Base-by-base conservation (phyloP, 2,797 vertebrate species). In the Syndactyla subalaris region DNA sequence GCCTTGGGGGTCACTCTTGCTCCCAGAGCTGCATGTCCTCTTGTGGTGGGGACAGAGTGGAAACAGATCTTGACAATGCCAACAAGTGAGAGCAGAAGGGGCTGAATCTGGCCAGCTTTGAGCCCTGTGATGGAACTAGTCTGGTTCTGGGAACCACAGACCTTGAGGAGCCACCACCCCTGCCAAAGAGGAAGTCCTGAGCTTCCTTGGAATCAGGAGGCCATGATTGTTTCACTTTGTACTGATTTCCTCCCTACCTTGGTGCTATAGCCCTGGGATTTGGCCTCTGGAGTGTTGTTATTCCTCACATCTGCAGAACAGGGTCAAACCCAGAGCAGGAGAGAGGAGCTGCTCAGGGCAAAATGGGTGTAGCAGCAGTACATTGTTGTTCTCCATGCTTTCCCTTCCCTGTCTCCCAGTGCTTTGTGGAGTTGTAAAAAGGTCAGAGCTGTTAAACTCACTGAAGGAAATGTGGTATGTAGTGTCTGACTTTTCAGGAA, bases 401-500 rank as follows among this genome's bases (percentile, higher is more conserved):
- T 74, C 24, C 49, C 14, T 70, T 75, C 45, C 32, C 20, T 59
- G 27, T 49, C 19, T 88, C 34, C 61, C 59, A 48, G 13, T 2
- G 14, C 36, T 54, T 39, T 57, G 41, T 39, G 48, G 61, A 63
- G 30, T 36, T 29, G 45, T 59, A 88, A 83, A 88, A 83, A 88
- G 61, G 67, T 82, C 58, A 68, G 79, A 91, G 79, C 76, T 52
- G 75, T 74, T 75, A n/a, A 91, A 65, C 15, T 63, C 49, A 46
- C 48, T 2, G 0, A 58, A 78, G 57, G 55, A 80, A 89, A 54
- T 29, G 13, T 3, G 1, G n/a, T n/a, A 14, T 10, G 16, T 15
- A 26, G 51, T 26, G 45, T 57, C 32, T 55, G 72, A 49, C 71
- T 92, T 83, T 61, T 73, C 88, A 89, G 88, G 86, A 92, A 74